phyloP scores from a whole-genome alignment of 2,113 vertebrate species.

The Acanthisitta chloris region DNA sequence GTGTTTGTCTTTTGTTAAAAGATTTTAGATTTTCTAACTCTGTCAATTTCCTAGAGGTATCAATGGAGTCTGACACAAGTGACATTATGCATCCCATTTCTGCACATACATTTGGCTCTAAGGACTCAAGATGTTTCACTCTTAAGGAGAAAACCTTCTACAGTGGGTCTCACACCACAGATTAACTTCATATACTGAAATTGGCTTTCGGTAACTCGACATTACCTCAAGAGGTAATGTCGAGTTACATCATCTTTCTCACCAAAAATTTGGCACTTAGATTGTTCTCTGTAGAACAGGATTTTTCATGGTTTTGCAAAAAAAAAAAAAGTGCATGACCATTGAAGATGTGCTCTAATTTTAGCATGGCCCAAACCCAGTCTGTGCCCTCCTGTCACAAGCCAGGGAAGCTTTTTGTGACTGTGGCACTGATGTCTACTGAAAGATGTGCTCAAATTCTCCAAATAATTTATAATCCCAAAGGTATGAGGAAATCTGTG shows the following conservation, averaged over 20 bases:
- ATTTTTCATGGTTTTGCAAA: neutral
- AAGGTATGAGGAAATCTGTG: neutral
- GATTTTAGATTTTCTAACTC: neutral
- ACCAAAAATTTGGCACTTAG: neutral
- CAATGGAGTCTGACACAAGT: neutral
- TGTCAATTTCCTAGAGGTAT: neutral
- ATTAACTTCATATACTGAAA: neutral
- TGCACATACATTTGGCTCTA: neutral
- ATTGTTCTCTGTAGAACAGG: neutral
- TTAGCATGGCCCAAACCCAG: neutral
- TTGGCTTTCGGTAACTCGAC: neutral
- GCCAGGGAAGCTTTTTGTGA: neutral
- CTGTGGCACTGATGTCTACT: neutral
- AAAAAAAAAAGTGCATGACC: neutral
- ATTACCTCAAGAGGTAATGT: neutral
- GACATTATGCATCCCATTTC: rapidly evolving
- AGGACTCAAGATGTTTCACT: neutral
- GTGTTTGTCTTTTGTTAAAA: neutral
- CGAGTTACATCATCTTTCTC: neutral
- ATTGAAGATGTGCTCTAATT: neutral
- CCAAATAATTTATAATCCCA: neutral
- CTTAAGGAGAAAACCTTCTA: neutral
- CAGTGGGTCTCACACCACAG: neutral
- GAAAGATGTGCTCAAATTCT: neutral
- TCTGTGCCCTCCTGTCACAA: neutral